These are phyloP conservation scores for Callionymus lyra DNA, from an alignment of 2,113 vertebrate genomes.

Conservation along the genomic window DNA sequence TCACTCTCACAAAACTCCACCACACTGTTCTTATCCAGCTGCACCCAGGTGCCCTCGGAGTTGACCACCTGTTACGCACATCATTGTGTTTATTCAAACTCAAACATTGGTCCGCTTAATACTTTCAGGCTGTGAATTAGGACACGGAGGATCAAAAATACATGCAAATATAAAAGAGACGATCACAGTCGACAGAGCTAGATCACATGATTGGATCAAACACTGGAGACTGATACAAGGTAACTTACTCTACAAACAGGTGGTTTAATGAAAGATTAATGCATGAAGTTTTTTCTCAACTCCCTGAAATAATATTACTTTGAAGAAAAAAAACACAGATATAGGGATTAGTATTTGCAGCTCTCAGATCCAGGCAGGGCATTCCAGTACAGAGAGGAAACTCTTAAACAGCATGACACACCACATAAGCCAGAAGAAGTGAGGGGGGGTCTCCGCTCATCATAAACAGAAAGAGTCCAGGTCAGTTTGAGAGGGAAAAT, in stretches of 20 bases:
- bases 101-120: not conserved
- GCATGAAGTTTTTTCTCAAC: conserved; percentile 37
- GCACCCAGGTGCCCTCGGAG: conserved; percentile 95
- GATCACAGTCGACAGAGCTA: conserved; percentile 21
- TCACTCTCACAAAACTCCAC: conserved; percentile 99
- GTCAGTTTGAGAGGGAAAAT: too few species aligned
- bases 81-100: conserved; percentile 52
- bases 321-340: conserved; percentile 26
- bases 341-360: conserved; percentile 44
- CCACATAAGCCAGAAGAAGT: conserved; percentile 70
- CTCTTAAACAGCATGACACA: conserved; percentile 98
- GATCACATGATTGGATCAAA: conserved; percentile 30
- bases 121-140: not conserved
- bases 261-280: conserved; percentile 42
- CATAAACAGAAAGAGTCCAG: too few species aligned
- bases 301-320: conserved; percentile 37
- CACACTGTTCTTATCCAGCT: conserved; percentile 98
- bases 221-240: conserved; percentile 21
- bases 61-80: conserved; percentile 89
- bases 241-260: conserved; percentile 37
- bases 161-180: conserved; percentile 36
- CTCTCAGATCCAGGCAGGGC: conserved; percentile 35
- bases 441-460: too few species aligned
- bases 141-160: conserved; percentile 15
- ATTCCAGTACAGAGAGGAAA: conserved; percentile 40